phyloP scores from a whole-genome alignment of 2,888 invertebrate genomes.

The Synanthedon formicaeformis region DNA sequence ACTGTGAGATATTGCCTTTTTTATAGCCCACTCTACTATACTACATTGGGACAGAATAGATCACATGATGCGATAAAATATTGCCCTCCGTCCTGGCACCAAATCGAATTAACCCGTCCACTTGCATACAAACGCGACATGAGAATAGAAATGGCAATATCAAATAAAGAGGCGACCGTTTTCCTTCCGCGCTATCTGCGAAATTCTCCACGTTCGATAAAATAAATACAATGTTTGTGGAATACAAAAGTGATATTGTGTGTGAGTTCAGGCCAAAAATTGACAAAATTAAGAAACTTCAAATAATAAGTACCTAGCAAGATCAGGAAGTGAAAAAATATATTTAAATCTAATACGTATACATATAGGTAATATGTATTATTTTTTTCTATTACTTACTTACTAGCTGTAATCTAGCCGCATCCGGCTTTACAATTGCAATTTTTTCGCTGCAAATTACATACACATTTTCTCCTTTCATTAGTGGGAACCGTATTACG shows the following conservation, averaged over 20 bases:
- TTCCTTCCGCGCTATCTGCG: constrained; percentile 32
- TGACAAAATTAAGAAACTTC: no score
- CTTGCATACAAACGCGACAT: constrained; percentile 66
- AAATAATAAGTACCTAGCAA: no score
- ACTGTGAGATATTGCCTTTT: constrained; percentile 71
- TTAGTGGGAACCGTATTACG: no score
- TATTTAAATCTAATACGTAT: no score
- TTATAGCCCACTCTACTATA: constrained; percentile 68
- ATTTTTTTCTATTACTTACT: no score
- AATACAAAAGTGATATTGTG: neutral
- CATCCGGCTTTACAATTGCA: no score
- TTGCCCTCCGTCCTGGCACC: constrained; percentile 58
- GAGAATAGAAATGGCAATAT: constrained; percentile 61
- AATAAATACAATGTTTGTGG: constrained; percentile 23
- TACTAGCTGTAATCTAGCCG: no score
- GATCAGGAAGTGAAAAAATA: no score
- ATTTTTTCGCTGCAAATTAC: no score
- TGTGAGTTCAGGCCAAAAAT: neutral
- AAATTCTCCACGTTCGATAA: constrained; percentile 21
- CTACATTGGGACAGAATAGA: constrained; percentile 67
- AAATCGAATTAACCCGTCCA: constrained; percentile 71
- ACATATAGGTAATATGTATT: no score
- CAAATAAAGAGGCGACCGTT: constrained; percentile 53
- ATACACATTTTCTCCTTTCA: no score
- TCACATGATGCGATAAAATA: constrained; percentile 70